A percentile compares a stretch with the other conserved stretches of the same genome.
Conservation (phyloP, 2,797 vertebrate species). For the Danio kyathit region DNA sequence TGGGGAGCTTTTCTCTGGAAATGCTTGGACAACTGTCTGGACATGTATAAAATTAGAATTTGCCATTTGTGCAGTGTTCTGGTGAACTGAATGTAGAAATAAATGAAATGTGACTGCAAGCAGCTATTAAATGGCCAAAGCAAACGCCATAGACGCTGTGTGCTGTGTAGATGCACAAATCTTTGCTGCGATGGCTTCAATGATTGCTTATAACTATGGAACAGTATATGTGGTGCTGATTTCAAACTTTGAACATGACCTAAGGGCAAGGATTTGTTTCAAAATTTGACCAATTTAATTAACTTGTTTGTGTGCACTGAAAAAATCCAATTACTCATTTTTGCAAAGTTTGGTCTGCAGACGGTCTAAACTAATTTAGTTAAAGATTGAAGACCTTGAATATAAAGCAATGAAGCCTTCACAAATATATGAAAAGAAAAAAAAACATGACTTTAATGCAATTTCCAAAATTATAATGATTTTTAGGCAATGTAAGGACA, state of each 20-base stretch:
- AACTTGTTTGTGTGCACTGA: background rate
- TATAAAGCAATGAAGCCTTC: background rate
- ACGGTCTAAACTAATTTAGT: background rate
- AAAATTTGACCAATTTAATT: background rate
- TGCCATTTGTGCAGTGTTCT: slow-evolving; percentile 1
- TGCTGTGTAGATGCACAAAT: background rate
- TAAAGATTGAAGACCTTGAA: background rate
- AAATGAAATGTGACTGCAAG: background rate
- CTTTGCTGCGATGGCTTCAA: background rate
- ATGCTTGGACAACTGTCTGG: slow-evolving; percentile 58
- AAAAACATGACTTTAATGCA: background rate
- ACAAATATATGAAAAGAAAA: background rate
- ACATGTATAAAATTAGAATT: slow-evolving; percentile 12
- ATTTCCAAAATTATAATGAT: background rate
- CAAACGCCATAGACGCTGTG: background rate
- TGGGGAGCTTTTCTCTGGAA: slow-evolving; percentile 1
- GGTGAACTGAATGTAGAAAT: background rate
- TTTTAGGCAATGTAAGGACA: background rate
- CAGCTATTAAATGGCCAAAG: background rate
- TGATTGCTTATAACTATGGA: background rate
- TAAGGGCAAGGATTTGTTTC: background rate
- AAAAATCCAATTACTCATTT: background rate
- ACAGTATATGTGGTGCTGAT: background rate
- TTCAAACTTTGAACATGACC: background rate
- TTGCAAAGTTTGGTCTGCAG: background rate